Base-by-base conservation (phyloP, 2,888 invertebrate species). In the Eupithecia centaureata region DNA sequence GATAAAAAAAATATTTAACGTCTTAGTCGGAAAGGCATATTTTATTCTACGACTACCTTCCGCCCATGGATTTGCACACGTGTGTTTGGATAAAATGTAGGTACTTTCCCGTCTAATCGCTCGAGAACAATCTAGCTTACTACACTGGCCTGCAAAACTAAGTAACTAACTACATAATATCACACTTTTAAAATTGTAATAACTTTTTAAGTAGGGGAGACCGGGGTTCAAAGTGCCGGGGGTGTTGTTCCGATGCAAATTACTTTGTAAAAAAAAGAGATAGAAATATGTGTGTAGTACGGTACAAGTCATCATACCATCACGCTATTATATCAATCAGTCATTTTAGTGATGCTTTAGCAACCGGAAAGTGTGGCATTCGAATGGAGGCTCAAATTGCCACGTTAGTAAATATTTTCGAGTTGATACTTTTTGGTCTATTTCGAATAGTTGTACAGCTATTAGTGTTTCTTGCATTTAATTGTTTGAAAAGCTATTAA, bases 331-430 rank as follows among this genome's bases (percentile, higher is more conserved):
- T 60, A 57, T 59, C 54, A 54, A 57, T 59, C 54, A 54, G 60
- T 56, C 61, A 32, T 35, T 58, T 58, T 56, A 56, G 56, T 56
- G 30, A 5, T 30, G 56, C 56, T 12, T 54, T 10, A 22, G 57
- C 28, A 57, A 63, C 56, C 32, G 33, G 79, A 74, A 7, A 79
- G 78, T 42, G 80, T 78, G 0, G 12, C 79, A 1, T 3, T 57
- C 35, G 58, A 58, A 35, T 35, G 35, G 15, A 35, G 80, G 81
- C 18, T 18, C 33, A 33, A 33, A 22, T 47, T 47, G 47, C 22
- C 22, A 47, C 47, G 47, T 47, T 18, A 47, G 47, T 47, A 47
- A 47, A 47, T 47, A 47, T 47, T 47, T 22, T 22, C 47, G 22
- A 22, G 22, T 22, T 47, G 47, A 47, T 10, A 22, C 47, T 47